Conservation (phyloP, 2,113 vertebrate genomes). For the Plotosus lineatus region DNA sequence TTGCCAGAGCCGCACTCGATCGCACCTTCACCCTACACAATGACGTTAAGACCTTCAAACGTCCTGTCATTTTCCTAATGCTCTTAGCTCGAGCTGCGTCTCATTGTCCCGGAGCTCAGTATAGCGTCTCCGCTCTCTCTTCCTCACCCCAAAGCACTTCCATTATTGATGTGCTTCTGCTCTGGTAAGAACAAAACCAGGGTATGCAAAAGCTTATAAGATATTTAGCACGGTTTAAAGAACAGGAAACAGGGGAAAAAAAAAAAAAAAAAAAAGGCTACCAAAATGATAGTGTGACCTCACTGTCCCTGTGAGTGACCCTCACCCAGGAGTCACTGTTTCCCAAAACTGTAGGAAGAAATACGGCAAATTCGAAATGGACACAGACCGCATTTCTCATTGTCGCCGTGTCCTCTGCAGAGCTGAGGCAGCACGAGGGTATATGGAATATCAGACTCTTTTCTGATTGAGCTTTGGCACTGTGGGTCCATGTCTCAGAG, state of each 20-base stretch:
- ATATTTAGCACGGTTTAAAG: slow-evolving; percentile 51
- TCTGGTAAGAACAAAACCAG: slow-evolving; percentile 56
- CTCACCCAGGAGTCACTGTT: slow-evolving; percentile 19
- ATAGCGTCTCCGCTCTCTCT: slow-evolving; percentile 39
- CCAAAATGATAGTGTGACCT: slow-evolving; percentile 20
- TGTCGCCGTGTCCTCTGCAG: not conserved
- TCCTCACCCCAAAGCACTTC: slow-evolving; percentile 47
- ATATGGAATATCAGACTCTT: slow-evolving; percentile 4
- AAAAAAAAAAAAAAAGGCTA: slow-evolving; percentile 22
- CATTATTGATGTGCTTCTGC: slow-evolving; percentile 71
- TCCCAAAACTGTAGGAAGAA: not conserved
- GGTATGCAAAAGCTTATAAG: slow-evolving; percentile 54
- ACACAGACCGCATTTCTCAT: not conserved
- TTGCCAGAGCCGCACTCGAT: not conserved
- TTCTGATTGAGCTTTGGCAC: slow-evolving; percentile 25
- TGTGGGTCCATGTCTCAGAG: not conserved
- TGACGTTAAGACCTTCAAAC: slow-evolving; percentile 67
- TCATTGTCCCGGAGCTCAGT: slow-evolving; percentile 66
- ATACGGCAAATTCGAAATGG: slow-evolving; percentile 16
- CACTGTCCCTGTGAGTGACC: slow-evolving; percentile 30
- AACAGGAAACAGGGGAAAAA: slow-evolving; percentile 25
- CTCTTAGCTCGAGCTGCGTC: slow-evolving; percentile 56
- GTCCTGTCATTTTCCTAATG: slow-evolving; percentile 65
- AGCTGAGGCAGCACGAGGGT: not conserved
- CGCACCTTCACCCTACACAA: slow-evolving; percentile 45